These are phyloP conservation scores for Protophormia terraenovae DNA, from an alignment of 2,888 invertebrate genomes.

Conservation along the genomic window DNA sequence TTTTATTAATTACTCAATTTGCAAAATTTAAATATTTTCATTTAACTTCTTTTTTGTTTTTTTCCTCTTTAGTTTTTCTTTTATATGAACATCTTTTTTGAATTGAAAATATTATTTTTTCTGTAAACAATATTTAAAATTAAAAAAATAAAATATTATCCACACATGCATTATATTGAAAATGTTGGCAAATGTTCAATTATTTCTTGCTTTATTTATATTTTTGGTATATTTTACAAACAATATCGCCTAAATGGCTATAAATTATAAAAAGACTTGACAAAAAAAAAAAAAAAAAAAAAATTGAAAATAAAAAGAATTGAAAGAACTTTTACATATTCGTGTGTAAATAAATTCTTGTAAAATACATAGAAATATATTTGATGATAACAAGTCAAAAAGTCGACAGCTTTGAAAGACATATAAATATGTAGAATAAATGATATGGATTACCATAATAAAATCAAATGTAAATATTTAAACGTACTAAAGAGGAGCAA, in stretches of 20 bases:
- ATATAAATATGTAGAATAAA: neutral
- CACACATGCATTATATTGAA: constrained; percentile 10
- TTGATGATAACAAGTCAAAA: constrained; percentile 38
- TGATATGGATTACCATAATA: constrained; percentile 22
- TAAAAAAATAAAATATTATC: neutral
- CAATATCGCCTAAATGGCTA: constrained; percentile 57
- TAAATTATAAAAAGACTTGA: constrained; percentile 66
- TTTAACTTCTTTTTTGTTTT: neutral
- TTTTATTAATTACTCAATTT: neutral
- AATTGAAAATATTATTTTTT: neutral
- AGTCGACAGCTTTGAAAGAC: constrained; percentile 18
- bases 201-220: constrained; percentile 20
- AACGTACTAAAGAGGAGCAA: neutral
- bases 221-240: constrained; percentile 21
- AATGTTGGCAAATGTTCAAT: constrained; percentile 64
- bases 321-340: neutral
- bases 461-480: constrained; percentile 16
- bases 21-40: neutral
- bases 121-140: neutral
- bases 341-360: neutral
- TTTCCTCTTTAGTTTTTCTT: neutral
- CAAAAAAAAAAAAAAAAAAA: constrained; percentile 47
- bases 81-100: neutral
- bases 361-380: constrained; percentile 6
- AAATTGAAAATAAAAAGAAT: neutral